Evolutionary conservation across 2,113 vertebrate species (phyloP).

Genomic region (Callaeas wilsoni): DNA sequence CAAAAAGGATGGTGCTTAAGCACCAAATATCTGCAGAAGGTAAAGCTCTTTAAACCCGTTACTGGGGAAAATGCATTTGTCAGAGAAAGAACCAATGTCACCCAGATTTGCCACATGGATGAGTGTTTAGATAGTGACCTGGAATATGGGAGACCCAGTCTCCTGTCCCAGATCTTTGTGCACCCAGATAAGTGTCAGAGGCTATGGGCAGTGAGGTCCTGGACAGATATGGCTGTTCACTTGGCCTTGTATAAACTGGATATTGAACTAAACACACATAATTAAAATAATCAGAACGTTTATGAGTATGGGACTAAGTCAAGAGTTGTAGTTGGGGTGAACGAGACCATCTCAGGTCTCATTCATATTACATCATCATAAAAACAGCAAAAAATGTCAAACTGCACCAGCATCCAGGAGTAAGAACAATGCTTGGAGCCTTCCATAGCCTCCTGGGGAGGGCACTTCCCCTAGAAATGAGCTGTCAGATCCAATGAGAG

Average conservation of each 20-base stretch:
- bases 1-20: background rate
- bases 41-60: background rate
- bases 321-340: background rate
- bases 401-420: background rate
- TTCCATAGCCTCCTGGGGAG: background rate
- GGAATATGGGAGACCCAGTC: background rate
- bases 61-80: background rate
- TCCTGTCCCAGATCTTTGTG: background rate
- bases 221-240: background rate
- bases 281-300: background rate
- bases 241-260: background rate
- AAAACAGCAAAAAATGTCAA: background rate
- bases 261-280: background rate
- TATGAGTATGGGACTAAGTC: background rate
- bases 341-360: background rate
- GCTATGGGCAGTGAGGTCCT: background rate
- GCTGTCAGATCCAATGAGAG: background rate
- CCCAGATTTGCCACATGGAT: background rate
- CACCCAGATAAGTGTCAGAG: background rate
- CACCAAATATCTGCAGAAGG: background rate
- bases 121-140: background rate
- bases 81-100: background rate
- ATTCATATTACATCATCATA: background rate
- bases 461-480: background rate
- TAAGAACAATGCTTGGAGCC: background rate